Evolutionary conservation across 2,797 vertebrate genomes (phyloP), one percentile per base, ranked within the genome.

Genomic region (Gorsachius magnificus): DNA sequence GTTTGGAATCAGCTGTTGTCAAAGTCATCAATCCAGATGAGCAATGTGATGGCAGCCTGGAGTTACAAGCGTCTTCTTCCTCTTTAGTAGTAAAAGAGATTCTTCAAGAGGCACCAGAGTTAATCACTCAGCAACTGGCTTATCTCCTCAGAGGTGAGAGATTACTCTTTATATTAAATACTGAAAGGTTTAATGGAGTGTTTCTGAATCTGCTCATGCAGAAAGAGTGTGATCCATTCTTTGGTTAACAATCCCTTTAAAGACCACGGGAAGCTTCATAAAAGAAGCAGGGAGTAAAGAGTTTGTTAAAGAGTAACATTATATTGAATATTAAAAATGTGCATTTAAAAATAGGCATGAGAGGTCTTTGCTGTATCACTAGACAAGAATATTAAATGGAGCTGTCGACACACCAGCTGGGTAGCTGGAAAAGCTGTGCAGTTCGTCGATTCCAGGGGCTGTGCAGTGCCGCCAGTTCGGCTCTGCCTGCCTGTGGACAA

Each of bases 101-200:
- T 98, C 98, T 99, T 98, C 98, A 98, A 98, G 98, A 99, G 94
- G 99, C 99, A 97, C 98, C 98, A 21, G 99, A 99, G 98, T 98
- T 98, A 98, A 97, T 99, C 98, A 98, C 98, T 93, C 98, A 98
- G 95, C 98, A 98, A 96, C 98, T 99, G 98, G 98, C 98, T 98
- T 98, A 99, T 98, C 98, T 98, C 96, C 99, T 99, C 93, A 98
- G 99, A 99, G 99, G 99, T 99, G 98, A 99, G 99, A 97, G 98
- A 98, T 97, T 97, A 92, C 88, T 94, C 96, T 97, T 96, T 87
- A 96, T 95, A 91, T 97, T 98, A 97, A 97, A 97, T 93, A 97
- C 98, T 96, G 96, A 97, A 98, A 98, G 97, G 98, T 98, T 98
- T 99, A 99, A 99, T 99, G 99, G 98, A 98, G 98, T 99, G 98